These are phyloP conservation scores for Orbicella faveolata DNA, from an alignment of 64 coral and sea anemone genomes.

Conservation along the genomic window DNA sequence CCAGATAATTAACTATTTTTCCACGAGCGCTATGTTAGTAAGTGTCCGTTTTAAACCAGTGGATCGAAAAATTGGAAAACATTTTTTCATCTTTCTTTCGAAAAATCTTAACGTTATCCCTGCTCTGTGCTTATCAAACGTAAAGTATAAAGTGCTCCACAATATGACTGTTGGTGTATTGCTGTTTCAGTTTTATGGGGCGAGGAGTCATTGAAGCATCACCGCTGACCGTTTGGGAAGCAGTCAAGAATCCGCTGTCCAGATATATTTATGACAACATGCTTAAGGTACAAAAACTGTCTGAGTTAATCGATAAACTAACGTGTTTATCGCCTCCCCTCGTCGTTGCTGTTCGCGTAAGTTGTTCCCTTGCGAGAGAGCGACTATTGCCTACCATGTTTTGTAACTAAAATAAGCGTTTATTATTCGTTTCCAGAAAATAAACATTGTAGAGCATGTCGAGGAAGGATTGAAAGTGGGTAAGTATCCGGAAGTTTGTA, in stretches of 20 bases:
- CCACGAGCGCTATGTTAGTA: no score
- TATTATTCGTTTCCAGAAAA: slow-evolving; percentile 63
- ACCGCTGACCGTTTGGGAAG: slow-evolving; percentile 83
- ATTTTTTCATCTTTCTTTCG: no score
- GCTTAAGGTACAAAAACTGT: slow-evolving; percentile 69
- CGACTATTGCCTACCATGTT: background rate
- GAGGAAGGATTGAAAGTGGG: slow-evolving; percentile 93
- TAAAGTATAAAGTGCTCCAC: background rate
- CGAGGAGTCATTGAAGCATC: slow-evolving; percentile 75
- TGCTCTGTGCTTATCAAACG: background rate
- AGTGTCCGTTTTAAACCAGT: no score
- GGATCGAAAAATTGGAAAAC: no score
- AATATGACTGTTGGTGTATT: background rate
- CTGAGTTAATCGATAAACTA: no score
- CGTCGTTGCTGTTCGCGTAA: no score
- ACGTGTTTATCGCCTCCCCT: background rate
- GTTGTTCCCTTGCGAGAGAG: no score
- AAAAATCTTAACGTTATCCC: no score
- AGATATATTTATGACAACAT: slow-evolving; percentile 97
- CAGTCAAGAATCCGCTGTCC: slow-evolving; percentile 86
- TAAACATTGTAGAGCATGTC: slow-evolving; percentile 86
- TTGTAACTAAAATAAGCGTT: background rate
- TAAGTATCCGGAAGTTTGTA: slow-evolving; percentile 12
- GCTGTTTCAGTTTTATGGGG: slow-evolving; percentile 83
- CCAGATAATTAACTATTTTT: no score